Evolutionary conservation across 2,888 invertebrate genomes (phyloP).

Genomic region (Parnassius smintheus): DNA sequence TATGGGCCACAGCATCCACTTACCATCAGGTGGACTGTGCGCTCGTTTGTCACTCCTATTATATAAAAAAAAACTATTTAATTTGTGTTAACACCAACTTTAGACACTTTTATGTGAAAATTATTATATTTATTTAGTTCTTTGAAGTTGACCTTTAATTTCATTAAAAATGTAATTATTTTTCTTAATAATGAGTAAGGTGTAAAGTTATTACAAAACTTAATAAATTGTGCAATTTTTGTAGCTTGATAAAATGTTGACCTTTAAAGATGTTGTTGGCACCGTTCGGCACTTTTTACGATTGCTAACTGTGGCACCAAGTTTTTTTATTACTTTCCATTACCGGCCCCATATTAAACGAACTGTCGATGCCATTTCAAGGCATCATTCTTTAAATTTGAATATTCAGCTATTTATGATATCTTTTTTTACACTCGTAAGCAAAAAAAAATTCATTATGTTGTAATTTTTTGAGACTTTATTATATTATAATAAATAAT

Average conservation of each 20-base stretch:
- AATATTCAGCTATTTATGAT: neutral
- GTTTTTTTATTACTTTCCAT: conserved; percentile 53
- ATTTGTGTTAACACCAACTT: too few relatives aligned
- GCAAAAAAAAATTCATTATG: neutral
- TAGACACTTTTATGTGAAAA: too few relatives aligned
- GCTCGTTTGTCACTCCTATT: too few relatives aligned
- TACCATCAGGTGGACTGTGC: too few relatives aligned
- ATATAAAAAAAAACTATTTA: too few relatives aligned
- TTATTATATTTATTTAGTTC: too few relatives aligned
- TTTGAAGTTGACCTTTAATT: too few relatives aligned
- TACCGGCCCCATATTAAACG: conserved; percentile 54
- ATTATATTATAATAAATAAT: conserved; percentile 14
- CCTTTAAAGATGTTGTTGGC: conserved; percentile 51
- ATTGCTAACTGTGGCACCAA: conserved; percentile 13
- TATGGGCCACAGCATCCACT: too few relatives aligned
- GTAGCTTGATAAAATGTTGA: conserved; percentile 36
- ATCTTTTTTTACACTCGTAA: neutral
- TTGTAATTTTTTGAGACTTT: conserved; percentile 5
- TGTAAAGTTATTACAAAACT: too few relatives aligned
- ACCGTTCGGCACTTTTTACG: conserved; percentile 38
- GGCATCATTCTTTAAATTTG: neutral
- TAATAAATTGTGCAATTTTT: neutral
- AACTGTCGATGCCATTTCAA: conserved; percentile 42
- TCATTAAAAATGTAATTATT: too few relatives aligned
- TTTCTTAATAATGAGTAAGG: too few relatives aligned